Base-by-base conservation (phyloP, 2,888 invertebrate genomes). In the Zaprionus lineosus region DNA sequence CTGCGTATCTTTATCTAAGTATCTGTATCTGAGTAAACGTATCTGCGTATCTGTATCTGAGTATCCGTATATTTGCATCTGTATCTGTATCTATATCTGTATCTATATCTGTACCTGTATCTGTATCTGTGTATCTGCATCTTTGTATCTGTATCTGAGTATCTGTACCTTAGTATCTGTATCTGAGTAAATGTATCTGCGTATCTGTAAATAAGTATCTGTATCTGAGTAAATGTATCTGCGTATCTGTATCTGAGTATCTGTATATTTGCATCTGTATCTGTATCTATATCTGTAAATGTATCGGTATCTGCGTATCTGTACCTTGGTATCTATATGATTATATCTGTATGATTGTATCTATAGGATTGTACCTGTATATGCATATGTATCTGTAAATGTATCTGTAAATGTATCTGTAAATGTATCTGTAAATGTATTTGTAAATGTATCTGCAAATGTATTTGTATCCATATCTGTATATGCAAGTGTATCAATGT, bases 1-100 rank as follows among this genome's bases (percentile, higher is more conserved):
- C 6, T 14, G 48, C 33, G 33, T 53, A 26, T 47, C 33, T 36
- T 31, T 15, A 50, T 19, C 11, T n/a, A n/a, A n/a, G 9, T 34
- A 29, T 31, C 16, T 39, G 6, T 18, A 3, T 24, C 6, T 14
- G 48, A 28, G 33, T 53, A 26, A 41, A 26, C 31, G 29, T 15
- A 50, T 19, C 11, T n/a, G n/a, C n/a, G 9, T 34, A 29, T 31
- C 16, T 39, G 6, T 18, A 3, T 24, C 6, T 14, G 48, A 28
- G 33, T 53, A 26, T 47, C 33, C 31, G 29, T 15, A 50, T 19
- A 9, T n/a, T n/a, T n/a, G 9, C 29, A 29, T 31, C 16, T 39
- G 6, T 18, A 3, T 24, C 6, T 14, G 48, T 29, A 28, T 53
- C 18, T 47, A 26, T 36, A 29, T 15, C 39, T 19, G n/a, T n/a